Conservation (phyloP, 2,113 vertebrate species). For the Larimichthys crocea region DNA sequence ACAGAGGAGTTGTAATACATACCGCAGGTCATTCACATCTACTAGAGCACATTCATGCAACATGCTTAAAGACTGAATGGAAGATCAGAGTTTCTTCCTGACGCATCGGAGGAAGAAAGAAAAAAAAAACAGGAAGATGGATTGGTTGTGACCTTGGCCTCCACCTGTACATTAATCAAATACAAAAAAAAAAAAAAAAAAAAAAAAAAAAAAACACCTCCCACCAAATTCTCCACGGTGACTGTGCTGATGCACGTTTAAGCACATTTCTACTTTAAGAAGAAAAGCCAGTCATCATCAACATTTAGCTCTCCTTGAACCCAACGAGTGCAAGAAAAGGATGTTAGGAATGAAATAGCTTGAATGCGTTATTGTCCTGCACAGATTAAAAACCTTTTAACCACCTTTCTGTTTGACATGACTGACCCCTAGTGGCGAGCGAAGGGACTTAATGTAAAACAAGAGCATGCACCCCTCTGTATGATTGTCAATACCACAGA, state of each 20-base stretch:
- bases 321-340: neutral
- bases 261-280: neutral
- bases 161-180: slow-evolving; percentile 18
- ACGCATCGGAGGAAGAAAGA: neutral
- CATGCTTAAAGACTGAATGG: neutral
- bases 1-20: slow-evolving; percentile 11
- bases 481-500: slow-evolving; percentile 26
- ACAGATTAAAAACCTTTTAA: neutral
- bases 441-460: slow-evolving; percentile 1
- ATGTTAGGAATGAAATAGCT: slow-evolving; percentile 28
- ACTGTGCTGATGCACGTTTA: neutral
- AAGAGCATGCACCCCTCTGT: neutral
- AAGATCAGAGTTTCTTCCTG: neutral
- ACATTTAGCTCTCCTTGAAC: slow-evolving; percentile 3
- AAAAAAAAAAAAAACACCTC: neutral
- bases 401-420: slow-evolving; percentile 51
- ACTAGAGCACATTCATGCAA: neutral
- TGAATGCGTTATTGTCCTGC: slow-evolving; percentile 22
- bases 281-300: slow-evolving; percentile 11
- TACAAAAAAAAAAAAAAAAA: neutral
- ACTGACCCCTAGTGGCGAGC: slow-evolving; percentile 75
- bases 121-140: neutral
- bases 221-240: slow-evolving; percentile 1
- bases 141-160: slow-evolving; percentile 30
- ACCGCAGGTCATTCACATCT: slow-evolving; percentile 18